Percentiles rank a stretch among this genome's conserved stretches.
These are phyloP conservation scores for Silurus aristotelis DNA, from an alignment of 2,797 vertebrate species.

Conservation along the genomic window DNA sequence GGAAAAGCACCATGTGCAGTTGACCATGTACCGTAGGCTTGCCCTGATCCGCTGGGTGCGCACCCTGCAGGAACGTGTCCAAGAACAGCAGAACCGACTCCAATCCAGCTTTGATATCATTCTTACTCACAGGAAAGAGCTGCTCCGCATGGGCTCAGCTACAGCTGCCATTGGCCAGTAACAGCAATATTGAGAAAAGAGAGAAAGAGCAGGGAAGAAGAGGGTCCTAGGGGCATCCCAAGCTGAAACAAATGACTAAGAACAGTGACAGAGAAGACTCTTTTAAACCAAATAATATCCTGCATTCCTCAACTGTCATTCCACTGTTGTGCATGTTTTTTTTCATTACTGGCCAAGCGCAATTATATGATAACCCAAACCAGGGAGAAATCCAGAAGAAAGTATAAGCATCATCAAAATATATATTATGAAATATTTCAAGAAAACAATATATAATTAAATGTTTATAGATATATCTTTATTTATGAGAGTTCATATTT, in stretches of 20 bases:
- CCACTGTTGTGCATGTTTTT: conserved; percentile 4
- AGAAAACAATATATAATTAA: neutral
- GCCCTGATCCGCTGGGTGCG: conserved; percentile 94
- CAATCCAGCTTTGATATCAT: conserved; percentile 96
- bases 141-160: conserved; percentile 85
- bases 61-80: conserved; percentile 83
- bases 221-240: conserved; percentile 29
- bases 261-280: conserved; percentile 16
- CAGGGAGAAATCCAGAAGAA: neutral
- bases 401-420: neutral
- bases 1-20: conserved; percentile 91
- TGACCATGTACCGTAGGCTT: conserved; percentile 96
- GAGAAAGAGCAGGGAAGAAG: conserved; percentile 21
- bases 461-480: conserved; percentile 9
- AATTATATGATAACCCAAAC: neutral
- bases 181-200: conserved; percentile 55
- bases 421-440: conserved; percentile 20
- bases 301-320: neutral
- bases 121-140: conserved; percentile 91
- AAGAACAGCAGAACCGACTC: conserved; percentile 92
- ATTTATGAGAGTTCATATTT: conserved; percentile 8
- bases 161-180: conserved; percentile 51
- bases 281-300: conserved; percentile 25
- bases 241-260: conserved; percentile 27
- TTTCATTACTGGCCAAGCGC: conserved; percentile 1